phyloP scores from a whole-genome alignment of 2,888 invertebrate genomes.

The Frankliniella fusca region DNA sequence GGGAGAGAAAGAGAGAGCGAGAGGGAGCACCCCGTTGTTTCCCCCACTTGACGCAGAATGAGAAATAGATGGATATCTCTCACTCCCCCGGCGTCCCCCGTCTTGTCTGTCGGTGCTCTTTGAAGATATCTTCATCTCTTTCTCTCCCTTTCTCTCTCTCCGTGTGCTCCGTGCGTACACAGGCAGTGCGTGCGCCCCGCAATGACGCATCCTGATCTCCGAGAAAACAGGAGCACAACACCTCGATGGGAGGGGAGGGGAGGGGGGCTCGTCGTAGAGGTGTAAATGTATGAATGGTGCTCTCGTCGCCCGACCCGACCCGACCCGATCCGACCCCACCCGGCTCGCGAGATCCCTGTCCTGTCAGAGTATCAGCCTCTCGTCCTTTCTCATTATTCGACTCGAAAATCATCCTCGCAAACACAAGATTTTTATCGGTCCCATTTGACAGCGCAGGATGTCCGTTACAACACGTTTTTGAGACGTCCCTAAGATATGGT shows the following conservation, averaged over 20 bases:
- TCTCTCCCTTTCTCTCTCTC: slow-evolving; percentile 27
- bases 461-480: too few relatives aligned
- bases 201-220: slow-evolving; percentile 37
- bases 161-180: background rate
- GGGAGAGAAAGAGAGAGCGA: background rate
- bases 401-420: too few relatives aligned
- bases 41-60: background rate
- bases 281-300: slow-evolving; percentile 24
- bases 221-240: slow-evolving; percentile 33
- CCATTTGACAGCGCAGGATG: too few relatives aligned
- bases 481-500: too few relatives aligned
- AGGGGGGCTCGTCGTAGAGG: slow-evolving; percentile 20
- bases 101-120: slow-evolving; percentile 27
- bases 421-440: too few relatives aligned
- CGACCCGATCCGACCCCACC: too few relatives aligned
- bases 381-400: too few relatives aligned
- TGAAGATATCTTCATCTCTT: slow-evolving; percentile 29
- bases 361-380: too few relatives aligned
- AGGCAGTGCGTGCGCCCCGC: slow-evolving; percentile 1
- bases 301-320: background rate
- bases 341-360: too few relatives aligned
- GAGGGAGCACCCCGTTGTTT: background rate
- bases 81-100: slow-evolving; percentile 30
- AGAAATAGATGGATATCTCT: background rate
- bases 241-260: background rate